phyloP scores from a whole-genome alignment of 2,888 invertebrate genomes.

The Drosophila basisetae region DNA sequence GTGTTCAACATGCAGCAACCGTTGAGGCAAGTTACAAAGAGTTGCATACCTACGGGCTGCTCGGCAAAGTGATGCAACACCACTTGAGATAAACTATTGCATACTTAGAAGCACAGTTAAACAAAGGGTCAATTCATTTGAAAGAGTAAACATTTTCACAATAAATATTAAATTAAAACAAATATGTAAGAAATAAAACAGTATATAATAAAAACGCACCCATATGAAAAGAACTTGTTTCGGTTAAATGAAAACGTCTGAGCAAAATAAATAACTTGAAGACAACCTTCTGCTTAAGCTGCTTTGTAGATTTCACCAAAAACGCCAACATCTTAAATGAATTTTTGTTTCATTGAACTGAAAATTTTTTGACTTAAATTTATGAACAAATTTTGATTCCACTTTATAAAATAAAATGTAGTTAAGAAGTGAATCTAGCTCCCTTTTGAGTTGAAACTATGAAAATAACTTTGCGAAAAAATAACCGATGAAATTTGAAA shows the following conservation, averaged over 20 bases:
- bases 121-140: background rate
- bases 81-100: constrained; percentile 5
- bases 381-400: background rate
- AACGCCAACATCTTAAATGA: background rate
- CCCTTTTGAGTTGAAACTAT: background rate
- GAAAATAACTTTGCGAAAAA: background rate
- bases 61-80: background rate
- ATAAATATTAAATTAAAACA: background rate
- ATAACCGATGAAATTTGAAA: background rate
- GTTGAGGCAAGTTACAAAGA: background rate
- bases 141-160: background rate
- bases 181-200: too few species aligned
- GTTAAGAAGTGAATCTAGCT: background rate
- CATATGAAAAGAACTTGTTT: background rate
- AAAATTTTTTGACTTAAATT: background rate
- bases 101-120: constrained; percentile 26
- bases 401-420: background rate
- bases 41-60: constrained; percentile 43
- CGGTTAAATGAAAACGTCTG: background rate
- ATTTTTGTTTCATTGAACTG: background rate
- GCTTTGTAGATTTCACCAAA: background rate
- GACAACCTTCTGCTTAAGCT: background rate
- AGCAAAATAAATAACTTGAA: background rate
- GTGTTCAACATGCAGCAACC: constrained; percentile 15
- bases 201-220: constrained; percentile 1